Evolutionary conservation across 2,113 vertebrate species (phyloP), one percentile per base, ranked within the genome.

Genomic region (Charina bottae): DNA sequence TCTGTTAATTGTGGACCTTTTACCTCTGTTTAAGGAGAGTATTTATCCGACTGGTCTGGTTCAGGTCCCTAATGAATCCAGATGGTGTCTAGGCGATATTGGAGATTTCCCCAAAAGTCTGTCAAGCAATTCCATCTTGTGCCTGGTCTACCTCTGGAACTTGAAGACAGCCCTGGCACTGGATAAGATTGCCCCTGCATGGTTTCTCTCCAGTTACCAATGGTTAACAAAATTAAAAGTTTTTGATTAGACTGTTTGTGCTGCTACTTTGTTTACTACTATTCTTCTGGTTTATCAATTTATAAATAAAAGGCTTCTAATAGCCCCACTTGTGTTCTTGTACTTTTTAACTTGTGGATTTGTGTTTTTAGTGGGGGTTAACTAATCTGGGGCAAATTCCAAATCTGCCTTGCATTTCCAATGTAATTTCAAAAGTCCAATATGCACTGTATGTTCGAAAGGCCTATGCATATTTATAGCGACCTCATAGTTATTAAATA

Each of bases 401-500:
- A 64, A 85, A 64, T 89, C n/a, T 84, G 28, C 54, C n/a, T n/a
- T 94, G 93, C 94, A 93, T 78, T 83, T 95, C 53, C 93, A 89
- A 93, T 0, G 6, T 28, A 84, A 84, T 91, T 88, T 93, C 92
- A 93, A 93, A 94, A 94, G 54, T 93, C 86, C 42, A 87, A 89
- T 92, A 55, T 89, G 92, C 93, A 92, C 68, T 89, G 58, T 88
- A 90, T 83, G 92, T 64, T 95, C 94, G 90, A 88, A 89, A 87
- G 0, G 10, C 53, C 93, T 90, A 90, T 90, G 37, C 58, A 24
- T 90, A 84, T 56, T 91, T 95, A 12, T 84, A 94, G 87, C 3
- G 87, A 83, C 46, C 62, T 26, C 92, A 62, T 49, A 84, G 91
- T 93, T 85, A 92, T 93, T 94, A 96, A 96, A 94, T 94, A 94